Conservation (phyloP, 2,797 vertebrate species). For the Hippocampus kuda region DNA sequence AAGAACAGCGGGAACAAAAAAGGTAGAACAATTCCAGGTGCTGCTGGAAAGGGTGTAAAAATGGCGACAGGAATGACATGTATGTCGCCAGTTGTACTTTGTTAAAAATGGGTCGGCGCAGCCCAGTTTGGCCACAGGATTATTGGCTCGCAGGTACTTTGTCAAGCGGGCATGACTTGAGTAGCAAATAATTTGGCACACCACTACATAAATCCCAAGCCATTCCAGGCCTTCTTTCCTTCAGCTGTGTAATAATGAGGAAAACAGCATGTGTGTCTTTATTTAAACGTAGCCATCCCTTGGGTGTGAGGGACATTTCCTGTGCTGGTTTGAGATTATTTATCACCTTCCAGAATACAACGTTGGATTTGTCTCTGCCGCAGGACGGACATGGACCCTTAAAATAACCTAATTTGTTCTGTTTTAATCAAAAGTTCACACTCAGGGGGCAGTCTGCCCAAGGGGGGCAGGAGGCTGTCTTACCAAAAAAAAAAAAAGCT, state of each 20-base stretch:
- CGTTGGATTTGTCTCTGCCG: background rate
- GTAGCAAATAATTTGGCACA: background rate
- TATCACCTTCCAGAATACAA: constrained; percentile 10
- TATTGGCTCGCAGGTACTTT: constrained; percentile 2
- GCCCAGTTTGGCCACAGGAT: background rate
- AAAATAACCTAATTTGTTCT: constrained; percentile 16
- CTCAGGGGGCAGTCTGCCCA: background rate
- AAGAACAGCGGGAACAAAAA: background rate
- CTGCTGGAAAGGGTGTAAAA: background rate
- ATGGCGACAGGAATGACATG: background rate
- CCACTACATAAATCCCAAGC: background rate
- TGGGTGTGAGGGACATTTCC: constrained; percentile 23
- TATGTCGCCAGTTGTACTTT: background rate
- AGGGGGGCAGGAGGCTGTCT: background rate
- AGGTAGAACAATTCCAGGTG: background rate
- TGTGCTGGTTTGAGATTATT: constrained; percentile 16
- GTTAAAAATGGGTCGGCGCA: background rate
- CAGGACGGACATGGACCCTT: constrained; percentile 6
- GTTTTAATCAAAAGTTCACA: constrained; percentile 9
- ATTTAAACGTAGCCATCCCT: constrained; percentile 16
- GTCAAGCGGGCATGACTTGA: background rate
- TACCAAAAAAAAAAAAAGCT: background rate
- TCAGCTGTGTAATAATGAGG: constrained; percentile 1
- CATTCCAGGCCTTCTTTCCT: constrained; percentile 5
- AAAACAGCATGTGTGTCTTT: constrained; percentile 14